Evolutionary conservation across 2,888 invertebrate species (phyloP), one percentile per base, ranked within the genome.

Genomic region (Zaprionus obscuricornis): DNA sequence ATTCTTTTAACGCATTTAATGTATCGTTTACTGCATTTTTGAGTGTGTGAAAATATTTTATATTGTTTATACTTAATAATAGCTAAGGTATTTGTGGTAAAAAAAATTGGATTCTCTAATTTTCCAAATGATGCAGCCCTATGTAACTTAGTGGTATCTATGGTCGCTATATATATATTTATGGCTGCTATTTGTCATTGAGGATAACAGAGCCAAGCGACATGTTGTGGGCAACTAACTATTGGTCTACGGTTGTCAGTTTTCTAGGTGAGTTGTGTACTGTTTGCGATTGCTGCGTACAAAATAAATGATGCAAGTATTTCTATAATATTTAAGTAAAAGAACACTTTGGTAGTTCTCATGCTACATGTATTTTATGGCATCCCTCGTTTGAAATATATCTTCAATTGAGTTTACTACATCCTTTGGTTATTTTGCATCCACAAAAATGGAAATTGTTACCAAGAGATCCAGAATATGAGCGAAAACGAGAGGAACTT

Each of bases 281-380:
- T 22, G 7, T 22, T 22, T 22, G 5, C 4, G 7, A 7, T 3
- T 0, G 26, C 1, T 26, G 17, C 1, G 24, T 1, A 27, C 10
- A 8, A n/a, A 18, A 7, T 27, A 2, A 37, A 8, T 22, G n/a
- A n/a, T n/a, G n/a, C n/a, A 3, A 3, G 34, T 8, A 17, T 34
- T 7, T 13, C 26, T 22, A 22, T 14, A 22, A 13, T 29, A 17
- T n/a, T 1, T n/a, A 20, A 85, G 83, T 62, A 20, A 71, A 72
- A 33, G 49, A 66, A 56, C 70, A 50, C 33, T 66, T 75, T 26
- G 10, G n/a, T 20, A 56, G 66, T 4, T 70, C 58, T 1, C 70
- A 69, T 56, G 18, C 66, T 4, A 85, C 73, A 2, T 85, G 81
- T 34, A 55, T 81, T 26, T 22, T 81, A 20, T 54, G 76, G 81